Percentiles rank a stretch among this genome's conserved stretches.
Evolutionary conservation across 2,113 vertebrate genomes (phyloP).

Genomic region (Rhabdornis inornatus): DNA sequence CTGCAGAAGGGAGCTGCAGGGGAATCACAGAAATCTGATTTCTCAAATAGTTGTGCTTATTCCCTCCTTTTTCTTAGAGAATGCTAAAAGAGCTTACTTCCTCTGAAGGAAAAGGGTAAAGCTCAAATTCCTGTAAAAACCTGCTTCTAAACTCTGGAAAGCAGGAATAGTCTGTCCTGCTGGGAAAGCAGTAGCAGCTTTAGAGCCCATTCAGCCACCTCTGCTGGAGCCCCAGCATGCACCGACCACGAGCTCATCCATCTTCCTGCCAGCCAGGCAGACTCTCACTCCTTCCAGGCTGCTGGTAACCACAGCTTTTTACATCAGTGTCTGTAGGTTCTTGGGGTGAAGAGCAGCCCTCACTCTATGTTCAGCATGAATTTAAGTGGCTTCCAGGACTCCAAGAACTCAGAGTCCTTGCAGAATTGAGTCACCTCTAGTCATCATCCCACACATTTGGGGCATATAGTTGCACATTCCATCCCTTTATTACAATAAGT

Average conservation of each 20-base stretch:
- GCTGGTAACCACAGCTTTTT: background rate
- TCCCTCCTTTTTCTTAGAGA: background rate
- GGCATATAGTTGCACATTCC: background rate
- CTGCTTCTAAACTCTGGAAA: background rate
- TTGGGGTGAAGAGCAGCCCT: background rate
- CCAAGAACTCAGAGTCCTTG: background rate
- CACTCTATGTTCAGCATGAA: background rate
- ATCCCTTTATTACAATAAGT: background rate
- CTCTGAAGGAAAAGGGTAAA: background rate
- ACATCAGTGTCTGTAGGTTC: background rate
- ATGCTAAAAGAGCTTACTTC: background rate
- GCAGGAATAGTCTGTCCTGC: background rate
- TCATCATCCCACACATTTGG: background rate
- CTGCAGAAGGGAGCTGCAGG: background rate
- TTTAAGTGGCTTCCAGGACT: background rate
- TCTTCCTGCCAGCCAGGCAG: background rate
- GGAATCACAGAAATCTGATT: background rate
- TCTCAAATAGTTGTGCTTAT: background rate
- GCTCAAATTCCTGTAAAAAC: background rate
- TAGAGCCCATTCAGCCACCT: background rate
- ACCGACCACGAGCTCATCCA: rapidly evolving
- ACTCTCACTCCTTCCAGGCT: background rate
- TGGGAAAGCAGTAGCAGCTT: background rate
- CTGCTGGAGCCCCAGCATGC: background rate
- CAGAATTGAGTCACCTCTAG: background rate